Evolutionary conservation across 2,888 invertebrate species (phyloP).

Genomic region (Chrysotoxum bicinctum): DNA sequence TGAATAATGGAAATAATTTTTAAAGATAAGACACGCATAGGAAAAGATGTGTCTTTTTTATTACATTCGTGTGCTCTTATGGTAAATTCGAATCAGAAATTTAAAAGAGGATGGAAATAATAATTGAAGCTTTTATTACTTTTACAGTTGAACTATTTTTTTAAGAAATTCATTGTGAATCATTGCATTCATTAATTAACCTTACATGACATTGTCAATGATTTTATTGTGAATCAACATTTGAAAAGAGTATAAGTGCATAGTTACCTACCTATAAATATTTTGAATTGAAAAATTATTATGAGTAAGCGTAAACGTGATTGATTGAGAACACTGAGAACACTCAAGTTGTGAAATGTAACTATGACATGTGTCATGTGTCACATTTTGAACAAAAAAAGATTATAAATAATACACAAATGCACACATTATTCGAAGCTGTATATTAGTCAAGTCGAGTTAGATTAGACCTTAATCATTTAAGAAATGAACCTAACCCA

Average conservation of each 20-base stretch:
- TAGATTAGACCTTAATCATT: no score
- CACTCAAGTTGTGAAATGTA: background rate
- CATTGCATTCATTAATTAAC: conserved; percentile 16
- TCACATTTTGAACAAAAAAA: background rate
- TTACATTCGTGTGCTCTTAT: background rate
- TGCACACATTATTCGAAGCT: background rate
- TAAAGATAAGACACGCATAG: background rate
- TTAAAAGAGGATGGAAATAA: background rate
- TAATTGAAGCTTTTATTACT: background rate
- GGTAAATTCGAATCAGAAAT: background rate
- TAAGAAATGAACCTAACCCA: no score
- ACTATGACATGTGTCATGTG: background rate
- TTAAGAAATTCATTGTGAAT: conserved; percentile 1
- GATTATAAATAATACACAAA: background rate
- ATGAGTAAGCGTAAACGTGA: background rate
- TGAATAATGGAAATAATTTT: background rate
- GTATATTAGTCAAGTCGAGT: background rate
- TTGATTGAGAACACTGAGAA: background rate
- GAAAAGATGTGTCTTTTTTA: background rate
- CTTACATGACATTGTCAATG: conserved; percentile 12
- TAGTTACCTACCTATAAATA: background rate
- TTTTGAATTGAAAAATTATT: background rate
- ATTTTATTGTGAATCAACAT: conserved; percentile 5
- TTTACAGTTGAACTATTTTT: background rate
- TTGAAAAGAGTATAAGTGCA: background rate